Evolutionary conservation across 2,888 invertebrate species (phyloP), one percentile per base, ranked within the genome.

Genomic region (Acrobasis consociella): DNA sequence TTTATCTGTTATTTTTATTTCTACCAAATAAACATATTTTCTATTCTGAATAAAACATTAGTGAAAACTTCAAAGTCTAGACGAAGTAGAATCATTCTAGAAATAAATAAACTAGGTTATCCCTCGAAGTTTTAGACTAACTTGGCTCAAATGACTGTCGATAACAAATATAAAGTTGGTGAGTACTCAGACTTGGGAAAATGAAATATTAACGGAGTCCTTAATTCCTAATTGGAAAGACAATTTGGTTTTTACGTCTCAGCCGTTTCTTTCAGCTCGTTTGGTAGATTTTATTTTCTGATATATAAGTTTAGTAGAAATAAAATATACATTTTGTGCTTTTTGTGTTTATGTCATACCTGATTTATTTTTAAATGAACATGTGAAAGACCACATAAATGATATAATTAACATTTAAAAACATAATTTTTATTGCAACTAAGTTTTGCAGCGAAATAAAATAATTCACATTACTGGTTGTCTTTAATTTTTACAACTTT

Each of bases 191-290:
- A 42, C 42, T 42, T 10, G 42, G 11, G n/a, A 46, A 46, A 46
- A 46, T 46, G 46, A 46, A 46, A 13, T 46, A 13, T 46, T 13
- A 46, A 46, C 46, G n/a, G n/a, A 46, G 46, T 55, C 13, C 60
- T 50, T 39, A 53, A 50, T 7, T 62, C 63, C 60, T 22, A 49
- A 58, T 64, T 58, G 55, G 53, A 38, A 53, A 53, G n/a, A 37
- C 37, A 37, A 53, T 46, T 53, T 53, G n/a, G n/a, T 38, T 53
- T 53, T 53, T 53, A 53, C n/a, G 38, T n/a, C 53, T 53, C 15
- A n/a, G 46, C n/a, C 15, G n/a, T 52, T 53, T 53, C 38, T 13
- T 37, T 53, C 38, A 37, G 38, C 37, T 38, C 37, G 10, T 53
- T 53, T 53, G 46, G 11, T 13, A 11, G 46, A 46, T 46, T 46